These are phyloP conservation scores for Kradibia gibbosae DNA, from an alignment of 1,140 invertebrate genomes.

Conservation along the genomic window DNA sequence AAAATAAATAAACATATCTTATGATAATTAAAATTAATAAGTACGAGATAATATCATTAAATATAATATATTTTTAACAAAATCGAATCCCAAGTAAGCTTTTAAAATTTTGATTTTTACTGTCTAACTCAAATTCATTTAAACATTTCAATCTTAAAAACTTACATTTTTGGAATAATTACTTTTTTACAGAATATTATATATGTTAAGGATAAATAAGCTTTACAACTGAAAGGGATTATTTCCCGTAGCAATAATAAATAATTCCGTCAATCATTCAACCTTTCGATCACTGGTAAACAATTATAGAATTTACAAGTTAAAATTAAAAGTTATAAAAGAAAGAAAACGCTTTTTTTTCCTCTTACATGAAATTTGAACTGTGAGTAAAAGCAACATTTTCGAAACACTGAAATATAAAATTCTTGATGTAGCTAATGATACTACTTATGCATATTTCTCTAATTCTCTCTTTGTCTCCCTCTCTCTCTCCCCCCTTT, in stretches of 20 bases:
- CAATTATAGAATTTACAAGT: slow-evolving; percentile 6
- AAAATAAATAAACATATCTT: too few species aligned
- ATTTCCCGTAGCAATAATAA: neutral
- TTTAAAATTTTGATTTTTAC: too few species aligned
- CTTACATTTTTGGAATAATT: neutral
- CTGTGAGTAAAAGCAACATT: too few species aligned
- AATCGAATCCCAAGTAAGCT: too few species aligned
- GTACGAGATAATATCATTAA: too few species aligned
- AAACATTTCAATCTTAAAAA: neutral
- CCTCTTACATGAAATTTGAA: too few species aligned
- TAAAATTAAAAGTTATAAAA: neutral
- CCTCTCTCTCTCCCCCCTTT: slow-evolving; percentile 12
- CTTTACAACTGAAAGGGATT: slow-evolving; percentile 11
- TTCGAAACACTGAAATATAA: slow-evolving; percentile 48
- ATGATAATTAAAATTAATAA: too few species aligned
- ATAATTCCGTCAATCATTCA: slow-evolving; percentile 1
- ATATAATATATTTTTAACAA: too few species aligned
- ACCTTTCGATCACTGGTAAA: neutral
- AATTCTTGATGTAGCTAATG: slow-evolving; percentile 45
- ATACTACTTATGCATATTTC: neutral
- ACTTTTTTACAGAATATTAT: neutral
- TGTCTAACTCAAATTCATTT: neutral
- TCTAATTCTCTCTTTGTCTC: neutral
- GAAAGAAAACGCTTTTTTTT: slow-evolving; percentile 1
- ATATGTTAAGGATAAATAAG: slow-evolving; percentile 13